Conservation (phyloP, 2,888 invertebrate genomes). For the Agrochola circellaris region DNA sequence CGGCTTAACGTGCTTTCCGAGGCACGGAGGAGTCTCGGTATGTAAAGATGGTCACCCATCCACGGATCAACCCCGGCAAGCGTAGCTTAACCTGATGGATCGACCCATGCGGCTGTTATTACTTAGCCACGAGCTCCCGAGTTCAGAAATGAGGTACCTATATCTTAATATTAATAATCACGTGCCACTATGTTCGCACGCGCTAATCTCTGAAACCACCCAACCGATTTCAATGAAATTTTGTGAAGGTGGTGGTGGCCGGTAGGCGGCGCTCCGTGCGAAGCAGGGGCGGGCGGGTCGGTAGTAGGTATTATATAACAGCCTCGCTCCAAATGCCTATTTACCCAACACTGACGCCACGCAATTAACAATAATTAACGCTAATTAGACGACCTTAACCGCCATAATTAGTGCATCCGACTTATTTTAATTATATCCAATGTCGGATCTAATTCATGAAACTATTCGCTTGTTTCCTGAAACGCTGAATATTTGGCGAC, state of each 20-base stretch:
- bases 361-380: slow-evolving; percentile 79
- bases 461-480: slow-evolving; percentile 62
- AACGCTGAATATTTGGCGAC: slow-evolving; percentile 60
- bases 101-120: no score
- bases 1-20: no score
- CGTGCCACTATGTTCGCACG: neutral
- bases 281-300: neutral
- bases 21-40: no score
- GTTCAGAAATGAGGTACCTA: no score
- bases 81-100: no score
- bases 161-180: no score
- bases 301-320: slow-evolving; percentile 67
- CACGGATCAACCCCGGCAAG: no score
- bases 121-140: no score
- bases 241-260: neutral
- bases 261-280: neutral
- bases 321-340: slow-evolving; percentile 71
- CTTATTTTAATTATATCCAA: slow-evolving; percentile 74
- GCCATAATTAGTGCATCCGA: slow-evolving; percentile 82
- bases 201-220: neutral
- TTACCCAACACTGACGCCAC: slow-evolving; percentile 52
- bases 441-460: slow-evolving; percentile 74
- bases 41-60: no score
- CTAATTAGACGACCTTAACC: slow-evolving; percentile 81
- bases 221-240: neutral